Base-by-base conservation (phyloP, 2,888 invertebrate genomes). In the Aethes cnicana region DNA sequence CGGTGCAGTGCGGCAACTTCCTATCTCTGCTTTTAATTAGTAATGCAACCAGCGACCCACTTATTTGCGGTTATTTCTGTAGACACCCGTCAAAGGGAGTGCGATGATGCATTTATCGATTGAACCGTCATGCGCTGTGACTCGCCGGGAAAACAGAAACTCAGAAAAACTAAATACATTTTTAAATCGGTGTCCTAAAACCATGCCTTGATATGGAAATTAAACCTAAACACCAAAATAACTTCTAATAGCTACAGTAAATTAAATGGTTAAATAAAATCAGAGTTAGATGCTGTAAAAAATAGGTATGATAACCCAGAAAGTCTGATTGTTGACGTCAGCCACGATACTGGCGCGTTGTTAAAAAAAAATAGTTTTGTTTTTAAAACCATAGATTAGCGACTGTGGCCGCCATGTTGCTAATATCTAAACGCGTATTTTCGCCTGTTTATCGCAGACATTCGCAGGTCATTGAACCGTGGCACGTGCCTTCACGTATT, bases 341-440 rank as follows among this genome's bases (percentile, higher is more conserved):
- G 30, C 12, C 16, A 32, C 11, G n/a, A 36, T 2, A 36, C 36
- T 21, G 12, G 21, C 37, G 9, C 8, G 9, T 18, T n/a, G n/a
- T n/a, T n/a, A 4, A 9, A 12, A 43, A 43, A 42, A 25, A 32
- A 6, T 32, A 7, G 6, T 30, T n/a, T n/a, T 30, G 30, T 17
- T 14, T 32, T 32, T 32, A 17, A n/a, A 36, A 43, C 20, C 12
- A 26, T 42, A 49, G 42, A 49, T 49, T 23, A 30, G 32, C 39
- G 47, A 9, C 30, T 43, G 43, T 48, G 48, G 12, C 21, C 28
- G 49, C 52, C 46, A 46, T 46, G 37, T 52, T 46, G 30, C 21
- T 28, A 52, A 52, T 52, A 46, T 33, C 46, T 52, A 52, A n/a
- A 52, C 21, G 46, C 46, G 37, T 52, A 52, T 52, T 52, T 52